Percentiles rank a stretch among this genome's conserved stretches.
Conservation (phyloP, 2,888 invertebrate species). For the Eristalis tenax region DNA sequence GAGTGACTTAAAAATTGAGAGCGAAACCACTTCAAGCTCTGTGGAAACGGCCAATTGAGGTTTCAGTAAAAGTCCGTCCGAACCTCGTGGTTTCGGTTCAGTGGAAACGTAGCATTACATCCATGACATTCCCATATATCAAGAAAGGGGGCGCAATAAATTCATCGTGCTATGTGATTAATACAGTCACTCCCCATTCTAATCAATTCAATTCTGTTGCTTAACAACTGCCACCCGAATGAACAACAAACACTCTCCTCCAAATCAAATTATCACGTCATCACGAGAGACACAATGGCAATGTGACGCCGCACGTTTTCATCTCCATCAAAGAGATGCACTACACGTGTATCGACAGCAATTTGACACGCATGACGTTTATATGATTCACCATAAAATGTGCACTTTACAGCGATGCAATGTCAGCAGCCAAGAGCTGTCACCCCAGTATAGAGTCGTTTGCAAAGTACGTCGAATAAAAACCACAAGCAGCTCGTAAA, state of each 20-base stretch:
- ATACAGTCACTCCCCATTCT: too few relatives aligned
- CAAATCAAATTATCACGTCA: neutral
- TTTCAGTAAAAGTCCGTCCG: too few relatives aligned
- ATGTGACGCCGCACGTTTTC: neutral
- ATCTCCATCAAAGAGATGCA: neutral
- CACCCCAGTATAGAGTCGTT: neutral
- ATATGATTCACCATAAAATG: neutral
- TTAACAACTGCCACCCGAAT: neutral
- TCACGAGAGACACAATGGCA: neutral
- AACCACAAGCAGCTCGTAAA: neutral
- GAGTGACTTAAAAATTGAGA: too few relatives aligned
- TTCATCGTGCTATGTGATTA: too few relatives aligned
- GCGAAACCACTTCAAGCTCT: too few relatives aligned
- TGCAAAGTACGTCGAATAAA: neutral
- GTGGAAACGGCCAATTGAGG: too few relatives aligned
- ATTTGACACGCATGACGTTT: neutral
- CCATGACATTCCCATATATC: too few relatives aligned
- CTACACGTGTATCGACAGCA: neutral
- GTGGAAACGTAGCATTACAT: too few relatives aligned
- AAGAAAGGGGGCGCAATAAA: too few relatives aligned
- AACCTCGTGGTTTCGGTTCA: too few relatives aligned
- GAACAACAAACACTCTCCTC: neutral
- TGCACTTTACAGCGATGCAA: neutral
- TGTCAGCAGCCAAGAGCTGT: neutral
- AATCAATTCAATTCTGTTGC: too few relatives aligned